phyloP scores from a whole-genome alignment of 35 echinoderm and acorn worm species.

The Diadema setosum region DNA sequence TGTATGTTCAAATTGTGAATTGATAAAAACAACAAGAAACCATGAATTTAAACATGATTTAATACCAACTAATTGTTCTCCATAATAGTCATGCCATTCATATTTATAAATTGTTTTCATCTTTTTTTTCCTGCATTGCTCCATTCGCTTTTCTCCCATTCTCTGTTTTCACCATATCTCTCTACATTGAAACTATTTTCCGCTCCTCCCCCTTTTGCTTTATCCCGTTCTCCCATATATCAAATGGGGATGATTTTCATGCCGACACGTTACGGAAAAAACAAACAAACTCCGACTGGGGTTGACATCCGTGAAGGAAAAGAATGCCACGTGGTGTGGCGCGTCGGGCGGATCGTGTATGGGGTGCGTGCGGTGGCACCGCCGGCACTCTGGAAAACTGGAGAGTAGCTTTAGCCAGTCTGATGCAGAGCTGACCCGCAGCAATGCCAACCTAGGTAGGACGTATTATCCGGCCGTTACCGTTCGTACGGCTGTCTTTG shows the following conservation, averaged over 20 bases:
- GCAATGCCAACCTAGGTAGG: not conserved
- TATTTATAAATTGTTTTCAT: too few relatives aligned
- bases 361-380: not conserved
- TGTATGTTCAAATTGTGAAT: too few relatives aligned
- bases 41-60: too few relatives aligned
- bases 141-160: not conserved
- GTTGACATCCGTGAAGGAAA: not conserved
- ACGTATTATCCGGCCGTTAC: too few relatives aligned
- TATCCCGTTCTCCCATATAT: not conserved
- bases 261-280: not conserved
- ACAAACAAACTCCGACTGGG: not conserved
- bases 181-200: not conserved
- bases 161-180: not conserved
- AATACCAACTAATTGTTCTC: too few relatives aligned
- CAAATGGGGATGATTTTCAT: not conserved
- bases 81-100: too few relatives aligned
- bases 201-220: not conserved
- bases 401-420: not conserved
- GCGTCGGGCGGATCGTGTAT: not conserved
- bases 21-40: too few relatives aligned
- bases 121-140: not conserved
- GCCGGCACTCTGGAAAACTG: not conserved
- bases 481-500: too few relatives aligned
- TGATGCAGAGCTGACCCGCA: not conserved
- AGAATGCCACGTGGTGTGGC: not conserved